Percentiles rank a stretch among this genome's conserved stretches.
phyloP scores from a whole-genome alignment of 1,140 invertebrate species.

The Scaptomyza montana region DNA sequence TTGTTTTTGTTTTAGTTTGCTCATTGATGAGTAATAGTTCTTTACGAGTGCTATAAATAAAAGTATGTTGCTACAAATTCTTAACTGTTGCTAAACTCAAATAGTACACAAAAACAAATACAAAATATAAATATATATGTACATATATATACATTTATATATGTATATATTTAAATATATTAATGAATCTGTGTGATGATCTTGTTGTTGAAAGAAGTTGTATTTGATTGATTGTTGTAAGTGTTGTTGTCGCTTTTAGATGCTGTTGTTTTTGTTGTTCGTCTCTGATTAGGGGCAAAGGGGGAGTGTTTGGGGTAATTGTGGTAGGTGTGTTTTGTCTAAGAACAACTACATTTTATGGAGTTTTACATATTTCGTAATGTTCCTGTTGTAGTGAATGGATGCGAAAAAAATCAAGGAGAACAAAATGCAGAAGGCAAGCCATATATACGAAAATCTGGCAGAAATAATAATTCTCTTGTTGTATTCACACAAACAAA shows the following conservation, averaged over 20 bases:
- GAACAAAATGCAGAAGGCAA: conserved; percentile 17
- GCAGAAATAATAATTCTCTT: not conserved
- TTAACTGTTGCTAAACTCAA: conserved; percentile 23
- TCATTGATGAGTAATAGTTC: conserved; percentile 1
- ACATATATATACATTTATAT: conserved; percentile 13
- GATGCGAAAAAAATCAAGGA: conserved; percentile 17
- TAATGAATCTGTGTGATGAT: not conserved
- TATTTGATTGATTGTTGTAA: conserved; percentile 8
- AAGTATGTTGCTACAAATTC: conserved; percentile 49
- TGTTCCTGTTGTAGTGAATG: conserved; percentile 27
- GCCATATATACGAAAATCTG: too few species aligned
- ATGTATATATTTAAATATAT: conserved; percentile 10
- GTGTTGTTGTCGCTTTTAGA: not conserved
- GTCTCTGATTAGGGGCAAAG: conserved; percentile 13
- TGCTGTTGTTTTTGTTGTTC: conserved; percentile 22
- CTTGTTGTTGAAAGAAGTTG: not conserved
- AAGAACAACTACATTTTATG: not conserved
- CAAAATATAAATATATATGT: conserved; percentile 10
- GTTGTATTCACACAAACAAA: conserved; percentile 15
- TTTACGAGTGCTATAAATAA: conserved; percentile 67
- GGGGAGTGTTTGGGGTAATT: not conserved
- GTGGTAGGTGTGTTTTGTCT: not conserved
- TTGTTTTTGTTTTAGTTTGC: conserved; percentile 33
- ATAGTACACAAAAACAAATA: conserved; percentile 34
- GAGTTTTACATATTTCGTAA: conserved; percentile 1